Conservation (phyloP, 1,140 invertebrate species). For the Drosophila sulfurigaster region DNA sequence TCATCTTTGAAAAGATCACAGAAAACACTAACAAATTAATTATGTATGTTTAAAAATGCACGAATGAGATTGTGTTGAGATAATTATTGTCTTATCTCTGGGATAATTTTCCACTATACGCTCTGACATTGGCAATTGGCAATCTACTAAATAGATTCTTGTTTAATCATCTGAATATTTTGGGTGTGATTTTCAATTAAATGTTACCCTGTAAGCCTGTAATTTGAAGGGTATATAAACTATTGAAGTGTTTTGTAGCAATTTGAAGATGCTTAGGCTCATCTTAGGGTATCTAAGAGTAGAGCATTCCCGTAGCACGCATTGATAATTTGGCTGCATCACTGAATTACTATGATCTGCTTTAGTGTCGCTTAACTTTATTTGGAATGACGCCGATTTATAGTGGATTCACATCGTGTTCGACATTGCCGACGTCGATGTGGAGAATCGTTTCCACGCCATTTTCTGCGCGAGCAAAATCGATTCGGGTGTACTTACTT, state of each 20-base stretch:
- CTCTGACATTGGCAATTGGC: too few relatives aligned
- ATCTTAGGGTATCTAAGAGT: neutral
- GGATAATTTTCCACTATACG: neutral
- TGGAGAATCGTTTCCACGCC: slow-evolving; percentile 53
- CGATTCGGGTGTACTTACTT: slow-evolving; percentile 52
- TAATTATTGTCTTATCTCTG: neutral
- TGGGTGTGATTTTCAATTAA: too few relatives aligned
- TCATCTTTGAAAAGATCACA: neutral
- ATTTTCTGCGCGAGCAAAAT: slow-evolving; percentile 56
- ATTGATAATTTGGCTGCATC: neutral
- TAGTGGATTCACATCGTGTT: slow-evolving; percentile 63
- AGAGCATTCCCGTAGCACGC: too few relatives aligned
- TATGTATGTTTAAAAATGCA: neutral
- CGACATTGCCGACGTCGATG: slow-evolving; percentile 35
- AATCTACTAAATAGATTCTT: too few relatives aligned
- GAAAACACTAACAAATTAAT: neutral
- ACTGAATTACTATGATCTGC: slow-evolving; percentile 13
- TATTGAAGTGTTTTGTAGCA: neutral
- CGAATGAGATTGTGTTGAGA: neutral
- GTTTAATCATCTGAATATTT: too few relatives aligned
- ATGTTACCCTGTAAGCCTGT: too few relatives aligned
- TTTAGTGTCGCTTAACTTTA: slow-evolving; percentile 24
- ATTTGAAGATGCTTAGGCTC: neutral
- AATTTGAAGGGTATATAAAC: neutral
- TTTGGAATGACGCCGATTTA: slow-evolving; percentile 57